Base-by-base conservation (phyloP, 1,140 invertebrate genomes). In the Venustaconcha ellipsiformis region DNA sequence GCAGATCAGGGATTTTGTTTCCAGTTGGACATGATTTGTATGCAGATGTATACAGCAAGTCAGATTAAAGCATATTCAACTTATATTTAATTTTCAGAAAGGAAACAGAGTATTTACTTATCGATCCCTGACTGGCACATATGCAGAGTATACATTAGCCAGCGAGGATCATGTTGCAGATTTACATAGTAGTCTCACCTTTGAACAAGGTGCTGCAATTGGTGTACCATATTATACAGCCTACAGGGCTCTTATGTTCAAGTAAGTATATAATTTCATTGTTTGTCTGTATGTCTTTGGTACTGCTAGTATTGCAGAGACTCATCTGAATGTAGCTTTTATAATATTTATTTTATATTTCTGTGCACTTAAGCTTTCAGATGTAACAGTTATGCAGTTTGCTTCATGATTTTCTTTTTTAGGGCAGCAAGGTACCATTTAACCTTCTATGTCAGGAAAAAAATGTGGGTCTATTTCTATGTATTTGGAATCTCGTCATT, bases 151-250 rank as follows among this genome's bases (percentile, higher is more conserved):
- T 83, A 78, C 85, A 5, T 73, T 86, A 18, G 88, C 84, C 37
- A 82, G 89, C 56, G 86, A 84, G 60, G 72, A 82, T 6, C 73
- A 83, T 65, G 83, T 89, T 0, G 90, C 89, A 68, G 70, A 64
- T 55, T 67, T 85, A 26, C 17, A 37, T 17, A 67, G 79, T 57
- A 58, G 70, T 13, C 80, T 93, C 37, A 84, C 78, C 13, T 93
- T 91, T 80, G 80, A 86, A n/a, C 87, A 93, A 84, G 92, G 92
- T 58, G 92, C 92, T 14, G 87, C 88, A 18, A 72, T 93, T 48
- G 92, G 92, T 37, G 86, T 93, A 23, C 92, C 93, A 1, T 93
- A 93, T 84, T 92, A 92, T 82, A 92, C 93, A 14, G 92, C 92
- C 0, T 92, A 91, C 76, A 86, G 91, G 81, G 91, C 91, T 11